Evolutionary conservation across 2,113 vertebrate species (phyloP).

Genomic region (Bufo bufo): DNA sequence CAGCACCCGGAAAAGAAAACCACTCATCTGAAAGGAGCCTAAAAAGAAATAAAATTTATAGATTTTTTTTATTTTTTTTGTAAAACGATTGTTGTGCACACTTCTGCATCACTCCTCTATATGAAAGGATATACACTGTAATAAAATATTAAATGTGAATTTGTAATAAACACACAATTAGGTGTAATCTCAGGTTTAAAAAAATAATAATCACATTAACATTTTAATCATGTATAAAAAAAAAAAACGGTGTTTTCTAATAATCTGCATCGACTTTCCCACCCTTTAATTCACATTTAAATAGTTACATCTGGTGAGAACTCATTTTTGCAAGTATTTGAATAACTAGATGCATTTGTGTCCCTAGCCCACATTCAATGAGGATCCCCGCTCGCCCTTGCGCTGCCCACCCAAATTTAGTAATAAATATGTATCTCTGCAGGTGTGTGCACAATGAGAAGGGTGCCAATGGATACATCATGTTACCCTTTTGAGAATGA

Average conservation of each 20-base stretch:
- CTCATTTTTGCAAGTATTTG: not conserved
- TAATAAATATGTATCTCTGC: not conserved
- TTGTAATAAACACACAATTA: not conserved
- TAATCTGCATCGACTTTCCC: not conserved
- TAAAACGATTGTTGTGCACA: too few species aligned
- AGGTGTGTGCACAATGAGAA: not conserved
- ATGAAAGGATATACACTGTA: too few species aligned
- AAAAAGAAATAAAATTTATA: too few species aligned
- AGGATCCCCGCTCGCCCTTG: not conserved
- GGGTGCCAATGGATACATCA: not conserved
- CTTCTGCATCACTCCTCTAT: too few species aligned
- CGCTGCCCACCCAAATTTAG: not conserved
- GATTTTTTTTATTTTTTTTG: too few species aligned
- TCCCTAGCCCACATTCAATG: not conserved
- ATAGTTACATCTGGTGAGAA: not conserved
- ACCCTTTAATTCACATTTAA: not conserved
- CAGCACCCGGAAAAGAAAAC: too few species aligned
- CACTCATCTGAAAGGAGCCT: too few species aligned
- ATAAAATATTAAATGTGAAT: too few species aligned
- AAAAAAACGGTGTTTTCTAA: not conserved
- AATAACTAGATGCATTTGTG: not conserved
- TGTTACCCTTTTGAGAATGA: not conserved
- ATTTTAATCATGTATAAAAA: not conserved
- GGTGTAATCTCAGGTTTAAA: not conserved
- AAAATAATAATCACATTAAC: not conserved